Percentiles rank a stretch among this genome's conserved stretches.
These are phyloP conservation scores for Leptinotarsa tumamoca DNA, from an alignment of 2,888 invertebrate species.

Conservation along the genomic window DNA sequence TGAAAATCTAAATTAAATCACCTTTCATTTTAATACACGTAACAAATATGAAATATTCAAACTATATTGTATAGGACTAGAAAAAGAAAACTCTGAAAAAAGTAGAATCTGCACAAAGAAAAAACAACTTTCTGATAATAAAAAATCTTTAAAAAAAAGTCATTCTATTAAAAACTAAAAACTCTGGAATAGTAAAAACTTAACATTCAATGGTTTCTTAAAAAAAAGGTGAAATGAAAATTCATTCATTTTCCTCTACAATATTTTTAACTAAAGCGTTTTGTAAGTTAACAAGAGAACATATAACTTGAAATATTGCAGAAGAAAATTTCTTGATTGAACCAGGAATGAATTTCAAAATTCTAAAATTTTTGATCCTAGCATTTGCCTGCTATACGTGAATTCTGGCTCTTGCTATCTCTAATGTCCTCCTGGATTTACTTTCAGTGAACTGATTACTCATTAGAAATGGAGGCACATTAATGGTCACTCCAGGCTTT, in stretches of 20 bases:
- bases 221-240: neutral
- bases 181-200: neutral
- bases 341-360: neutral
- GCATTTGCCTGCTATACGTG: neutral
- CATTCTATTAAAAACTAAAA: neutral
- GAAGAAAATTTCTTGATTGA: neutral
- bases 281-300: slow-evolving; percentile 3
- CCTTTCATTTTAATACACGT: neutral
- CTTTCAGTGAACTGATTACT: neutral
- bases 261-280: neutral
- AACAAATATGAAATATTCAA: neutral
- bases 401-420: slow-evolving; percentile 9
- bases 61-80: neutral
- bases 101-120: neutral
- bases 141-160: neutral
- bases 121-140: neutral
- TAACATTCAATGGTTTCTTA: neutral
- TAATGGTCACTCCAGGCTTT: neutral
- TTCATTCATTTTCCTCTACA: neutral
- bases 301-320: slow-evolving; percentile 4
- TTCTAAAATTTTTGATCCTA: neutral
- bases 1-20: neutral
- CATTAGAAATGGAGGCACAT: slow-evolving; percentile 1
- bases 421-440: neutral
- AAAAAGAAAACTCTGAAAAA: neutral